Evolutionary conservation across 2,113 vertebrate species (phyloP).

Genomic region (Scomber scombrus): DNA sequence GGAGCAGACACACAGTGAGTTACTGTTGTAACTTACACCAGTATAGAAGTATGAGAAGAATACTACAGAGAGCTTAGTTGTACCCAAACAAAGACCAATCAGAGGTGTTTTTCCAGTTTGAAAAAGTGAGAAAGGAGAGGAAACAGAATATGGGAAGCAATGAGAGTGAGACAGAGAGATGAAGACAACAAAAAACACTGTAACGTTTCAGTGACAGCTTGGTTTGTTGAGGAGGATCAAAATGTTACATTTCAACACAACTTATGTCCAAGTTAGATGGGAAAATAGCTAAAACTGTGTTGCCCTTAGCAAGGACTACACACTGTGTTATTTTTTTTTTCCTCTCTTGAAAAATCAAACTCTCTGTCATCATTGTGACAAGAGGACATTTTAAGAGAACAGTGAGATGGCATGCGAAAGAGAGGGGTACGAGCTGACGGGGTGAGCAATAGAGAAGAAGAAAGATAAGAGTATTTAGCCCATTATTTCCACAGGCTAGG

Average conservation of each 20-base stretch:
- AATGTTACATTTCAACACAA: background rate
- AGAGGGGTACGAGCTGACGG: conserved; percentile 16
- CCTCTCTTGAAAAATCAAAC: conserved; percentile 23
- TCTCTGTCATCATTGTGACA: background rate
- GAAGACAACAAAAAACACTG: background rate
- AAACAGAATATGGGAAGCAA: background rate
- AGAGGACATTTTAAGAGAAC: conserved; percentile 2
- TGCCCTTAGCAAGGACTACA: background rate
- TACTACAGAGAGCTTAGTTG: background rate
- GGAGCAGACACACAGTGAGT: background rate
- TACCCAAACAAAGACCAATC: background rate
- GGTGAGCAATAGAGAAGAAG: conserved; percentile 28
- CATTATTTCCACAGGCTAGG: conserved; percentile 69
- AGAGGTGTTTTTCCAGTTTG: background rate
- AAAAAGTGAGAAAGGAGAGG: background rate
- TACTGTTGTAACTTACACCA: conserved; percentile 11
- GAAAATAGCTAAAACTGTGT: background rate
- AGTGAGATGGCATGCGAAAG: background rate
- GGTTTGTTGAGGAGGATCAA: background rate
- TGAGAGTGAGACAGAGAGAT: background rate
- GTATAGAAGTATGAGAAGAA: background rate
- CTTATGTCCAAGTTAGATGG: no score
- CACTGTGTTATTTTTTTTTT: background rate
- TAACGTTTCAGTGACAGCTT: conserved; percentile 5
- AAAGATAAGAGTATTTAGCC: conserved; percentile 59